Base-by-base conservation (phyloP, 92 coral and sea anemone species). In the Bergia sp. region DNA sequence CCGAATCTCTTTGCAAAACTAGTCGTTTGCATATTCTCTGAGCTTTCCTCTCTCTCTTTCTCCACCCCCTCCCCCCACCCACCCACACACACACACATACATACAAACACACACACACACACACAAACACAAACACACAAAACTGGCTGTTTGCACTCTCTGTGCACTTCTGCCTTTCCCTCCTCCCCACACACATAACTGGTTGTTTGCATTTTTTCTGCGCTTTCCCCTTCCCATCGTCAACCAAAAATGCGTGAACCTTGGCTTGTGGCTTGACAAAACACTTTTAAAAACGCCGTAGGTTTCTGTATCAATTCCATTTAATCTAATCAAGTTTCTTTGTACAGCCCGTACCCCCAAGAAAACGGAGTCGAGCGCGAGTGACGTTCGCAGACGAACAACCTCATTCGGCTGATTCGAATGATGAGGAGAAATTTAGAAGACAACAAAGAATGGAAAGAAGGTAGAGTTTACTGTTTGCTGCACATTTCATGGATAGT, bases 341-440 rank as follows among this genome's bases (percentile, higher is more conserved):
- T 79, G 86, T 73, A 64, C 91, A 76, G 79, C 80, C 85, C 45
- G 39, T 40, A 64, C 85, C 77, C 73, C 41, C 71, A 40, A 91
- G 94, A 49, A 90, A 76, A 81, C 88, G 64, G 13, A 71, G 67
- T 73, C 90, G 80, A 37, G 80, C 90, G 53, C 94, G 98, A 72
- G 99, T 95, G 79, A 91, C 95, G 37, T 95, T 95, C 79, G 96
- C 98, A 0, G 95, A 92, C 61, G 98, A 91, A 20, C 88, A 73
- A 21, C 88, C 92, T 0, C 65, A 80, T 58, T 74, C 85, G 21
- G 90, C 67, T 64, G 81, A 39, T 44, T 86, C 91, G 21, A 86
- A 87, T 23, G 93, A 92, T 44, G 93, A 92, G 65, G 91, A 89
- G 37, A 87, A 73, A 3, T 89, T 90, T 75, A 85, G 85, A 86